A percentile compares a stretch with the other conserved stretches of the same genome.
phyloP scores from a whole-genome alignment of 2,797 vertebrate genomes.

The Acanthurus tractus region DNA sequence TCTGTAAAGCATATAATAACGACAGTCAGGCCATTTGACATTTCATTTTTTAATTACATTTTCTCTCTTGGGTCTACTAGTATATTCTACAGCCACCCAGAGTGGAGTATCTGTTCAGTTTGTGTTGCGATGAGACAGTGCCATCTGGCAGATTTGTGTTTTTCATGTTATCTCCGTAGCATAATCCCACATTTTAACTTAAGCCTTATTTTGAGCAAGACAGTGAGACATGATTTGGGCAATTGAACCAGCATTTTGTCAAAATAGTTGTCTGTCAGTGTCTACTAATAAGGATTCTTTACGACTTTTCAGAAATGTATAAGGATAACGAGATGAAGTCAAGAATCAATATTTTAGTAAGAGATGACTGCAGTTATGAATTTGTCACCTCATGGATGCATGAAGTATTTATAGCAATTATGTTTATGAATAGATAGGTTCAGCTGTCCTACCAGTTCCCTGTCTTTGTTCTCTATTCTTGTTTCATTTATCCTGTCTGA shows the following conservation, averaged over 20 bases:
- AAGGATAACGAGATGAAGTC: constrained; percentile 13
- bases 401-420: constrained; percentile 51
- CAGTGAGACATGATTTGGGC: constrained; percentile 15
- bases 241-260: constrained; percentile 33
- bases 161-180: constrained; percentile 50
- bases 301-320: constrained; percentile 19
- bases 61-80: constrained; percentile 10
- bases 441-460: constrained; percentile 41
- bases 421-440: constrained; percentile 53
- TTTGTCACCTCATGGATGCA: constrained; percentile 33
- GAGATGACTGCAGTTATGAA: constrained; percentile 45
- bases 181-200: constrained; percentile 59
- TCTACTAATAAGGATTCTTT: constrained; percentile 33
- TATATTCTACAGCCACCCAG: constrained; percentile 33
- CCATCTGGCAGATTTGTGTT: constrained; percentile 65
- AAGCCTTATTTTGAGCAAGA: constrained; percentile 36
- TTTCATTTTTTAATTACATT: constrained; percentile 6
- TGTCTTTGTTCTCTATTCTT: constrained; percentile 41
- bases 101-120: constrained; percentile 34
- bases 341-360: constrained; percentile 12
- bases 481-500: constrained; percentile 49
- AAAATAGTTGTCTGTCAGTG: constrained; percentile 25
- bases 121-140: constrained; percentile 46
- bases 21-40: not conserved
- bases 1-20: not conserved